Percentiles rank a stretch among this genome's conserved stretches.
These are phyloP conservation scores for Noctua janthe DNA, from an alignment of 2,888 invertebrate species.

Conservation along the genomic window DNA sequence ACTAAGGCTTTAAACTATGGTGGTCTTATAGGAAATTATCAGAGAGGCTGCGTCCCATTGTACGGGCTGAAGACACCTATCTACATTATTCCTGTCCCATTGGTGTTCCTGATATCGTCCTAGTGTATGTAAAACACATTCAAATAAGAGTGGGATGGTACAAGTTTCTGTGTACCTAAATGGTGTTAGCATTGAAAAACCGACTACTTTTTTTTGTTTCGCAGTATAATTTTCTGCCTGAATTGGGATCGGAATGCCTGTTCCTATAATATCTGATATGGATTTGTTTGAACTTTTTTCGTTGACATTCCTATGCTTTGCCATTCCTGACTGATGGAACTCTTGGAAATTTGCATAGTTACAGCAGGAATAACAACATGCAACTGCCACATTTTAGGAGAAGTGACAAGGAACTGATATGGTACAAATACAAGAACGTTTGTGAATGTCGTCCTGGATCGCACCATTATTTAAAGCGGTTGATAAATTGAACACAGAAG, in stretches of 20 bases:
- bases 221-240: constrained; percentile 14
- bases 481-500: not conserved
- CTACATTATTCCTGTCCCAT: constrained; percentile 80
- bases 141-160: constrained; percentile 76
- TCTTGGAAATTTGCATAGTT: constrained; percentile 28
- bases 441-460: not conserved
- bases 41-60: constrained; percentile 74
- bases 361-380: constrained; percentile 18
- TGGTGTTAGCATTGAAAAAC: constrained; percentile 43
- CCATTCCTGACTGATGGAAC: constrained; percentile 13
- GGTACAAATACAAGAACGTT: not conserved
- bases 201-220: constrained; percentile 34
- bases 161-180: constrained; percentile 55
- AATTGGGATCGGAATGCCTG: constrained; percentile 36
- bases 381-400: not conserved
- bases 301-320: constrained; percentile 5
- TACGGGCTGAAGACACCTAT: constrained; percentile 73
- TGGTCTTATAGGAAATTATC: constrained; percentile 78
- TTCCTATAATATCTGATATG: constrained; percentile 45
- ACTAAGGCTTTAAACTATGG: constrained; percentile 77
- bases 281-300: constrained; percentile 13
- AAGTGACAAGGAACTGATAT: not conserved
- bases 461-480: not conserved
- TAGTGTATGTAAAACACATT: constrained; percentile 84
- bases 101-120: constrained; percentile 74